Conservation (phyloP, 2,888 invertebrate species). For the Melieria crassipennis region DNA sequence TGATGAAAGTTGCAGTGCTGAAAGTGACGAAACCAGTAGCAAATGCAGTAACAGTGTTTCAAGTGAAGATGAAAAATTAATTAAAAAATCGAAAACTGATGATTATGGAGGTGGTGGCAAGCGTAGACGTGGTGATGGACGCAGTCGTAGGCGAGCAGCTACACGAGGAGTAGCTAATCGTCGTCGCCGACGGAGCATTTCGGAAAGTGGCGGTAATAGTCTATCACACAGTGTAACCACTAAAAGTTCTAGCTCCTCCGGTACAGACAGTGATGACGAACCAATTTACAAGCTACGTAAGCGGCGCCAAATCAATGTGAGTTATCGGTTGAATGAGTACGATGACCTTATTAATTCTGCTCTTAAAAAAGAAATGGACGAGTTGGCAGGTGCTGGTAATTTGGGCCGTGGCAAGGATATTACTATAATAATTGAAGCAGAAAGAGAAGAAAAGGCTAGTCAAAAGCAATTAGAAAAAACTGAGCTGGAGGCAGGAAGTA, state of each 20-base stretch:
- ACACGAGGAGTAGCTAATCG: slow-evolving; percentile 51
- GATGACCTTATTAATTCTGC: slow-evolving; percentile 96
- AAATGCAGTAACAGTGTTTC: slow-evolving; percentile 18
- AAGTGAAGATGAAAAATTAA: slow-evolving; percentile 38
- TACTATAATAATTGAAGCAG: slow-evolving; percentile 85
- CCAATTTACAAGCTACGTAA: slow-evolving; percentile 88
- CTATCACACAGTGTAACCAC: slow-evolving; percentile 48
- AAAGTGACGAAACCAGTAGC: slow-evolving; percentile 30
- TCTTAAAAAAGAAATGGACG: slow-evolving; percentile 78
- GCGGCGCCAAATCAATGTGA: slow-evolving; percentile 81
- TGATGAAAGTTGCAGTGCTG: slow-evolving; percentile 37
- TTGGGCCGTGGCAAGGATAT: slow-evolving; percentile 91
- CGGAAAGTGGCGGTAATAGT: slow-evolving; percentile 48
- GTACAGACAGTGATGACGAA: slow-evolving; percentile 70
- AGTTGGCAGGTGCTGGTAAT: slow-evolving; percentile 81
- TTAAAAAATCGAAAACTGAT: slow-evolving; percentile 23
- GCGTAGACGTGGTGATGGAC: slow-evolving; percentile 56
- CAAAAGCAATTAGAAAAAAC: slow-evolving; percentile 49
- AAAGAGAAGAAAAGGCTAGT: slow-evolving; percentile 73
- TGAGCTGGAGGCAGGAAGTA: slow-evolving; percentile 51
- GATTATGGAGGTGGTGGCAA: slow-evolving; percentile 35
- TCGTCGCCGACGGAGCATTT: slow-evolving; percentile 47
- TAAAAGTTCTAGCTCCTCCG: slow-evolving; percentile 47
- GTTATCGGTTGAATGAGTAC: slow-evolving; percentile 90
- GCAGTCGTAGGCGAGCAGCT: slow-evolving; percentile 51